These are phyloP conservation scores for Odontamblyopus rebecca DNA, from an alignment of 2,797 vertebrate genomes.

Conservation along the genomic window DNA sequence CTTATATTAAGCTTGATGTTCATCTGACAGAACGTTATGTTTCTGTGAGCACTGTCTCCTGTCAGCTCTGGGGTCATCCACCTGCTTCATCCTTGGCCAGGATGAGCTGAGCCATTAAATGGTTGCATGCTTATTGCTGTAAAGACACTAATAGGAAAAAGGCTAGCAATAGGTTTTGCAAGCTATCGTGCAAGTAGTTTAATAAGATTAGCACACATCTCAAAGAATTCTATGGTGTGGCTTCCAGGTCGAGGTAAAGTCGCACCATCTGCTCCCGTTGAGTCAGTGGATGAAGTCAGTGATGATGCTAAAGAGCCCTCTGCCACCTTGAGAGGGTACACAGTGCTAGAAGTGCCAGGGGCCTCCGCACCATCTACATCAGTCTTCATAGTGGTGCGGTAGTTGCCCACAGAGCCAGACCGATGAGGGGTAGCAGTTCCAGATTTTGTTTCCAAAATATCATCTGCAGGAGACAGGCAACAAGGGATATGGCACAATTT, in stretches of 20 bases:
- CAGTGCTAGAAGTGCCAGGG: slow-evolving; percentile 54
- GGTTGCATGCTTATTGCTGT: slow-evolving; percentile 97
- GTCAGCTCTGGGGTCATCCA: slow-evolving; percentile 54
- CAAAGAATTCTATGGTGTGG: slow-evolving; percentile 98
- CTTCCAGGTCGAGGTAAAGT: slow-evolving; percentile 89
- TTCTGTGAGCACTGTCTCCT: slow-evolving; percentile 52
- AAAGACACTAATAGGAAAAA: slow-evolving; percentile 86
- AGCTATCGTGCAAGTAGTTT: slow-evolving; percentile 98
- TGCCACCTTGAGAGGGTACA: slow-evolving; percentile 76
- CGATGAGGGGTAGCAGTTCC: slow-evolving; percentile 92
- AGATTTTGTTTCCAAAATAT: slow-evolving; percentile 91
- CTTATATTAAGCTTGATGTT: slow-evolving; percentile 67
- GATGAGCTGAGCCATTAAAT: slow-evolving; percentile 87
- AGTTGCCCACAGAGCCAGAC: slow-evolving; percentile 91
- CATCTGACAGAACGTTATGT: slow-evolving; percentile 49
- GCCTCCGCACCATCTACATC: slow-evolving; percentile 81
- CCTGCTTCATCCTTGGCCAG: slow-evolving; percentile 78
- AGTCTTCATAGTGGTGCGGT: slow-evolving; percentile 84
- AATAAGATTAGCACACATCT: slow-evolving; percentile 99
- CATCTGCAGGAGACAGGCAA: slow-evolving; percentile 77
- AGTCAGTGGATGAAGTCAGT: slow-evolving; percentile 90
- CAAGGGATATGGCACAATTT: slow-evolving; percentile 8
- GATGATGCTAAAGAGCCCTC: slow-evolving; percentile 91
- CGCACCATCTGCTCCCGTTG: slow-evolving; percentile 72
- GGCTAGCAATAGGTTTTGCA: slow-evolving; percentile 73